Conservation (phyloP, 2,888 invertebrate genomes). For the Lasioglossum calceatum region DNA sequence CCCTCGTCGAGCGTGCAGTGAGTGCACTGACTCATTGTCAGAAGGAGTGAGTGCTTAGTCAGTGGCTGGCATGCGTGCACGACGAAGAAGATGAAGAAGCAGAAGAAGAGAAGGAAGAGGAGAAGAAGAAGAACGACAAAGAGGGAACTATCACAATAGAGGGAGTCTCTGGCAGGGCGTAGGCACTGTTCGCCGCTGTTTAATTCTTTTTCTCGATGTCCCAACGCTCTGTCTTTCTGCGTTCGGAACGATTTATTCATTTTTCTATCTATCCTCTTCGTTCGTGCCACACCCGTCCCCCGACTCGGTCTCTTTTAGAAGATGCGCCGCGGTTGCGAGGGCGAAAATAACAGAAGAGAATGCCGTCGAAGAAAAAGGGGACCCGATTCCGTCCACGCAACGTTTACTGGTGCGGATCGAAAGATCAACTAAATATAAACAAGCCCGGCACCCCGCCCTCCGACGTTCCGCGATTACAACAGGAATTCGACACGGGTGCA, state of each 20-base stretch:
- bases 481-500: constrained; percentile 29
- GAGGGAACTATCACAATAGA: constrained; percentile 73
- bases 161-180: constrained; percentile 68
- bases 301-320: constrained; percentile 41
- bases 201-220: constrained; percentile 62
- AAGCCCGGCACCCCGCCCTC: constrained; percentile 48
- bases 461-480: constrained; percentile 41
- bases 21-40: constrained; percentile 77
- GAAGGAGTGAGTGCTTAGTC: constrained; percentile 72
- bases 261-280: constrained; percentile 62
- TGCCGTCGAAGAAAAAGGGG: constrained; percentile 62
- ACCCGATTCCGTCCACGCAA: constrained; percentile 66
- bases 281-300: constrained; percentile 30
- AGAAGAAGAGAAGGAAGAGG: constrained; percentile 31
- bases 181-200: constrained; percentile 64
- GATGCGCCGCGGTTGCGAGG: constrained; percentile 65
- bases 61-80: constrained; percentile 71
- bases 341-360: constrained; percentile 76
- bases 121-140: constrained; percentile 61
- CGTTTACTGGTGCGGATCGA: constrained; percentile 75
- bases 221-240: constrained; percentile 60
- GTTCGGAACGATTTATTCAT: constrained; percentile 59
- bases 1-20: constrained; percentile 63
- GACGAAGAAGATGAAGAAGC: constrained; percentile 5
- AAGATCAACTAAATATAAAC: constrained; percentile 81